These are phyloP conservation scores for Beris chalybata DNA, from an alignment of 2,888 invertebrate species.

Conservation along the genomic window DNA sequence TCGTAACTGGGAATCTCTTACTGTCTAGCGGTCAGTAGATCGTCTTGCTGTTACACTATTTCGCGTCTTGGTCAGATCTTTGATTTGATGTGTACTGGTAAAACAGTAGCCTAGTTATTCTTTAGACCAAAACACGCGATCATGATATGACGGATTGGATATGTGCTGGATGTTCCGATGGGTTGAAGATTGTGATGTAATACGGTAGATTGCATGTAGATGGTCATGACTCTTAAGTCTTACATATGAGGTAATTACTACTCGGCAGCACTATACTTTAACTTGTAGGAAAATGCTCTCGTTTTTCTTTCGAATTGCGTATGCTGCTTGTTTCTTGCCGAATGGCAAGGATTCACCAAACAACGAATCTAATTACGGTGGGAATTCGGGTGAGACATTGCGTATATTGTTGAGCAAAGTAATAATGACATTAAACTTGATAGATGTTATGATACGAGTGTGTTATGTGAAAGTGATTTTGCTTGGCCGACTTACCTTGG, in stretches of 20 bases:
- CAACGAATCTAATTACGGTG: slow-evolving; percentile 3
- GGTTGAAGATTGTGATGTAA: slow-evolving; percentile 15
- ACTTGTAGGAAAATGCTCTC: not conserved
- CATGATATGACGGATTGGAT: slow-evolving; percentile 1
- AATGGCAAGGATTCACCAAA: too few species aligned
- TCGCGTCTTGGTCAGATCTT: not conserved
- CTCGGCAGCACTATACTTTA: not conserved
- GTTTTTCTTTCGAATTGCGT: too few species aligned
- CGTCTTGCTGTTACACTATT: not conserved
- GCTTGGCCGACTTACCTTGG: slow-evolving; percentile 18
- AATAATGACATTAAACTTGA: slow-evolving; percentile 29
- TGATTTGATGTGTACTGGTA: slow-evolving; percentile 29
- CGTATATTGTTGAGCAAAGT: slow-evolving; percentile 13
- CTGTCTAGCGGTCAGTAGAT: slow-evolving; percentile 26
- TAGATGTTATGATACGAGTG: not conserved
- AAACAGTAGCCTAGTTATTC: slow-evolving; percentile 39
- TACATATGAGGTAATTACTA: slow-evolving; percentile 17
- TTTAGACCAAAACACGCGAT: slow-evolving; percentile 37
- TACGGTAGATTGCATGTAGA: slow-evolving; percentile 20
- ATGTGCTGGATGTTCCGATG: too few species aligned
- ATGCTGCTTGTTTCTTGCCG: too few species aligned
- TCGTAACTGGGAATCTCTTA: slow-evolving; percentile 25
- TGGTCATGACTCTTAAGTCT: slow-evolving; percentile 28
- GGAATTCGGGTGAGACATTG: slow-evolving; percentile 30
- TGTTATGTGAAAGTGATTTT: slow-evolving; percentile 18